Conservation (phyloP, 2,888 invertebrate genomes). For the Empis stercorea region DNA sequence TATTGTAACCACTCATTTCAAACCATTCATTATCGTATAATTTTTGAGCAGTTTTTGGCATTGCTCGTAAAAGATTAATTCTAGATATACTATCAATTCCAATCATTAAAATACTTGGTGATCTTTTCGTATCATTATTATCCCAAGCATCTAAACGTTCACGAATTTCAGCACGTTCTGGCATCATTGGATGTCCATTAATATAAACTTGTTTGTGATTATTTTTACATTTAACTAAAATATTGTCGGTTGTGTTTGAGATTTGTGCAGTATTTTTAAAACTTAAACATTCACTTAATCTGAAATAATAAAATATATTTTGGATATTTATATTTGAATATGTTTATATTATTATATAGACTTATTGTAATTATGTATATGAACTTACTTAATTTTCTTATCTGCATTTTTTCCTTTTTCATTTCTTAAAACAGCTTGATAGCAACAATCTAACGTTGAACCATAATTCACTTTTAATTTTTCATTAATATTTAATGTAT, state of each 20-base stretch:
- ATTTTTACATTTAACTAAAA: conserved; percentile 40
- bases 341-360: not conserved
- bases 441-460: conserved; percentile 26
- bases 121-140: conserved; percentile 19
- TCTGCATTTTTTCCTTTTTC: conserved; percentile 23
- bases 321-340: too few relatives aligned
- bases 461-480: conserved; percentile 18
- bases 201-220: conserved; percentile 26
- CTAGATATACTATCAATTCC: conserved; percentile 80
- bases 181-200: conserved; percentile 43
- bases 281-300: conserved; percentile 33
- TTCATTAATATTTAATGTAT: conserved; percentile 24
- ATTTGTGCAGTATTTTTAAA: conserved; percentile 34
- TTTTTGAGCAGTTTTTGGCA: conserved; percentile 57
- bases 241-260: conserved; percentile 34
- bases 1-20: conserved; percentile 59
- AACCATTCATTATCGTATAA: conserved; percentile 57
- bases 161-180: conserved; percentile 39
- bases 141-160: conserved; percentile 31
- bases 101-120: conserved; percentile 57
- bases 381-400: conserved; percentile 20
- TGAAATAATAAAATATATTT: conserved; percentile 7
- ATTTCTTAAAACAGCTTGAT: conserved; percentile 26
- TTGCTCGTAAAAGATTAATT: conserved; percentile 58
- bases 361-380: too few relatives aligned